These are phyloP conservation scores for Mus spicilegus DNA, from an alignment of 2,113 vertebrate species.

Conservation along the genomic window DNA sequence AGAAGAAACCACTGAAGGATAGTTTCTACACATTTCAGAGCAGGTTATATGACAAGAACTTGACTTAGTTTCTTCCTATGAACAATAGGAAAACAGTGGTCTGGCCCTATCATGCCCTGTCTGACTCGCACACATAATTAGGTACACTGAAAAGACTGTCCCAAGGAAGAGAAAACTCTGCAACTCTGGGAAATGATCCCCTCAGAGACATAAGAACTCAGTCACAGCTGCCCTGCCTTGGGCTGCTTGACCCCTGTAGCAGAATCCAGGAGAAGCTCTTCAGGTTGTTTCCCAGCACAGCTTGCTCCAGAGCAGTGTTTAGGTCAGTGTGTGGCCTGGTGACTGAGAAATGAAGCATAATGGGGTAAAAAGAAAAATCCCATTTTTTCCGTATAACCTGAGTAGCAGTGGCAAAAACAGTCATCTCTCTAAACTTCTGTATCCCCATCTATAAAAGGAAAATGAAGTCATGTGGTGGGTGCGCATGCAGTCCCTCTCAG, in stretches of 20 bases:
- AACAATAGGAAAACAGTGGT: not conserved
- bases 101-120: too few relatives aligned
- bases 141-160: too few relatives aligned
- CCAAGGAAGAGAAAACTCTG: not conserved
- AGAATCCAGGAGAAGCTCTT: fast-evolving
- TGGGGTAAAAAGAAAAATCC: not conserved
- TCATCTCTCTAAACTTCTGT: not conserved
- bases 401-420: not conserved
- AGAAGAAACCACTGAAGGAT: not conserved
- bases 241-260: not conserved
- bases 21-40: too few relatives aligned
- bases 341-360: slow-evolving; percentile 32
- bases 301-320: not conserved
- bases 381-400: not conserved
- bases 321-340: not conserved
- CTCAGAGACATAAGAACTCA: not conserved
- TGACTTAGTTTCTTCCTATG: not conserved
- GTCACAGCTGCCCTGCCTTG: not conserved
- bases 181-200: not conserved
- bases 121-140: too few relatives aligned
- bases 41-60: not conserved
- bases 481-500: not conserved
- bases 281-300: not conserved
- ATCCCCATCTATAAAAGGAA: not conserved
- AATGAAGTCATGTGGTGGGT: not conserved